Evolutionary conservation across 2,113 vertebrate species (phyloP).

Genomic region (Myxocyprinus asiaticus): DNA sequence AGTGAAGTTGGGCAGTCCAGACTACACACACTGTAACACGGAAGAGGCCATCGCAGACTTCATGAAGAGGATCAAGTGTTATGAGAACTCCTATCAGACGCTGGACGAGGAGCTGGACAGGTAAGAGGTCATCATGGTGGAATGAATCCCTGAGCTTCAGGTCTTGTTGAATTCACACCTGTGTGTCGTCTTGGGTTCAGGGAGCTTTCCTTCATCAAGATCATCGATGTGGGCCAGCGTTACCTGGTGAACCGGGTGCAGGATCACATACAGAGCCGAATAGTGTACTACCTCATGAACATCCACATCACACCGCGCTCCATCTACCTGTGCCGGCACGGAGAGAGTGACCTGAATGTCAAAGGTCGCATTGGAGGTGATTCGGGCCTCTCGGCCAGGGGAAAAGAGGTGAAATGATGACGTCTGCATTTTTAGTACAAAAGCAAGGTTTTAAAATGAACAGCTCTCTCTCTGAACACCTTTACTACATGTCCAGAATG

Average conservation of each 20-base stretch:
- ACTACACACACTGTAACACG: slow-evolving; percentile 90
- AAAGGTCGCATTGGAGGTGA: slow-evolving; percentile 94
- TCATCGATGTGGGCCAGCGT: slow-evolving; percentile 95
- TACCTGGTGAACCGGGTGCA: slow-evolving; percentile 93
- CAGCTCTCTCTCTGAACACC: too few relatives aligned
- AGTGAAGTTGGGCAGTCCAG: slow-evolving; percentile 95
- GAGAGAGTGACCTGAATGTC: slow-evolving; percentile 95
- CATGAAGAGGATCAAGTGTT: slow-evolving; percentile 96
- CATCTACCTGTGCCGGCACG: slow-evolving; percentile 97
- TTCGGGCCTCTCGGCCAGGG: slow-evolving; percentile 85
- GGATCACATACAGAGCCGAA: slow-evolving; percentile 97
- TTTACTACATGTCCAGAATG: too few relatives aligned
- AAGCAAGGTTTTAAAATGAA: too few relatives aligned
- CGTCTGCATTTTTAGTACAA: too few relatives aligned
- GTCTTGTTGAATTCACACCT: too few relatives aligned
- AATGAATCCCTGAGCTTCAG: too few relatives aligned
- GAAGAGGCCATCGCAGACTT: slow-evolving; percentile 95
- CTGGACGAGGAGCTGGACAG: slow-evolving; percentile 91
- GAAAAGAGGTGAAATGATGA: slow-evolving; percentile 76
- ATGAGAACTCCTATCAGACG: slow-evolving; percentile 91
- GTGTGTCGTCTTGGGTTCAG: slow-evolving; percentile 65
- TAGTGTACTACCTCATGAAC: slow-evolving; percentile 99
- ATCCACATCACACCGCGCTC: slow-evolving; percentile 96
- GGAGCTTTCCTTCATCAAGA: slow-evolving; percentile 97
- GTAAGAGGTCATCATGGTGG: slow-evolving; percentile 67